Evolutionary conservation across 2,888 invertebrate species (phyloP).

Genomic region (Tricholauxania praeusta): DNA sequence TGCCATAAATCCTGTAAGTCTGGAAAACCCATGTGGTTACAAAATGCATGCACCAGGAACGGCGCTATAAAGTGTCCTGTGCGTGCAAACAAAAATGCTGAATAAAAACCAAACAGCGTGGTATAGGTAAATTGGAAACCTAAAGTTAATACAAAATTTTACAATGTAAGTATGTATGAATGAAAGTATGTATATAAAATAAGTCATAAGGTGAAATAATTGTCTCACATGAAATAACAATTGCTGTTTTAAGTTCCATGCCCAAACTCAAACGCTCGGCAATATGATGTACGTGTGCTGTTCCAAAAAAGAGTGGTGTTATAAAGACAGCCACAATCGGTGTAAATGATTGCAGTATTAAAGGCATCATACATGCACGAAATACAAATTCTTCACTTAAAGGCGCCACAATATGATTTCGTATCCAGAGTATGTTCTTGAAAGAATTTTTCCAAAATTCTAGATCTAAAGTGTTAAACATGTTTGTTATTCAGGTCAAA

Average conservation of each 20-base stretch:
- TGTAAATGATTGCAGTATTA: conserved; percentile 85
- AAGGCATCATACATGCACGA: conserved; percentile 93
- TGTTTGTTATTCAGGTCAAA: not conserved
- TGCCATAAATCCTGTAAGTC: conserved; percentile 81
- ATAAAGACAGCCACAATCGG: conserved; percentile 82
- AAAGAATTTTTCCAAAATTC: conserved; percentile 79
- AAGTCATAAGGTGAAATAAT: not conserved
- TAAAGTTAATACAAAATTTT: conserved; percentile 58
- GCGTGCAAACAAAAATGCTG: conserved; percentile 89
- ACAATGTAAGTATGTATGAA: conserved; percentile 16
- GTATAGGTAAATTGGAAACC: conserved; percentile 93
- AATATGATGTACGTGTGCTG: conserved; percentile 94
- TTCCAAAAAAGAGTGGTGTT: conserved; percentile 92
- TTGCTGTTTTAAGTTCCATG: conserved; percentile 76
- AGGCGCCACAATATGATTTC: conserved; percentile 92
- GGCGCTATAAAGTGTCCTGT: conserved; percentile 93
- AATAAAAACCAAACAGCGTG: conserved; percentile 93
- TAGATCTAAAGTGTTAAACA: conserved; percentile 70
- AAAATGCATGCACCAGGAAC: conserved; percentile 91
- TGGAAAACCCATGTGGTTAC: conserved; percentile 97
- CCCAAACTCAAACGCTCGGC: conserved; percentile 82
- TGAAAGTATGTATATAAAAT: conserved; percentile 6
- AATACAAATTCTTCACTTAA: conserved; percentile 96
- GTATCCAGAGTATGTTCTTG: conserved; percentile 84
- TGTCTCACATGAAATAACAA: conserved; percentile 79